Percentiles rank a stretch among this genome's conserved stretches.
Evolutionary conservation across 2,888 invertebrate species (phyloP).

Genomic region (Harpalus rufipes): DNA sequence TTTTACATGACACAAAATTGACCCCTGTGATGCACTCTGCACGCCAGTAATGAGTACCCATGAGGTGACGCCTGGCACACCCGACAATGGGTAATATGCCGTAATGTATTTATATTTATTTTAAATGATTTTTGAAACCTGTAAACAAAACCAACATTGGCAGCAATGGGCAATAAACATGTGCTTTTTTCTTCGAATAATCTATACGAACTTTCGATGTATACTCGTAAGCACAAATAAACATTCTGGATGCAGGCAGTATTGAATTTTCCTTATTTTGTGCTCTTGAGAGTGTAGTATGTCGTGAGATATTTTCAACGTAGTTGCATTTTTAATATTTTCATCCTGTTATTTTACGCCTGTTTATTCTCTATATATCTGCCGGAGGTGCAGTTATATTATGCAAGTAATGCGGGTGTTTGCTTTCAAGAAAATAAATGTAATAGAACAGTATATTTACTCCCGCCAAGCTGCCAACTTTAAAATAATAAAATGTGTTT

Average conservation of each 20-base stretch:
- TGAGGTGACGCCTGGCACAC: too few species aligned
- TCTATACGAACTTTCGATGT: too few species aligned
- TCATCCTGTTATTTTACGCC: conserved; percentile 35
- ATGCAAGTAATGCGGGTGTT: conserved; percentile 39
- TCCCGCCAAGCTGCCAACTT: conserved; percentile 38
- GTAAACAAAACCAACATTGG: too few species aligned
- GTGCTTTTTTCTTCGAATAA: too few species aligned
- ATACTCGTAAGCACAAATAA: neutral
- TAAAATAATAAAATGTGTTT: conserved; percentile 51
- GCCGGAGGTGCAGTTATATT: conserved; percentile 26
- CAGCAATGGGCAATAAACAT: too few species aligned
- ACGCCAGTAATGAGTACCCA: too few species aligned
- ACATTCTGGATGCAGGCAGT: neutral
- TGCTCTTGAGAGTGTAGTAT: neutral
- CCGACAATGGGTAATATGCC: too few species aligned
- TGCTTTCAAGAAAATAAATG: conserved; percentile 48
- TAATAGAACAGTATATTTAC: conserved; percentile 50
- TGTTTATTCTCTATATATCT: conserved; percentile 35
- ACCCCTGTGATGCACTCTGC: too few species aligned
- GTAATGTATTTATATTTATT: too few species aligned
- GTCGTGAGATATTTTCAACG: conserved; percentile 21
- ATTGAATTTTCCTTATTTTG: neutral
- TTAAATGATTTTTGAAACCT: too few species aligned
- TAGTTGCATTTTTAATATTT: conserved; percentile 24
- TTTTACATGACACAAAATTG: too few species aligned